Evolutionary conservation across 2,888 invertebrate species (phyloP).

Genomic region (Drosophila trichaetosa): DNA sequence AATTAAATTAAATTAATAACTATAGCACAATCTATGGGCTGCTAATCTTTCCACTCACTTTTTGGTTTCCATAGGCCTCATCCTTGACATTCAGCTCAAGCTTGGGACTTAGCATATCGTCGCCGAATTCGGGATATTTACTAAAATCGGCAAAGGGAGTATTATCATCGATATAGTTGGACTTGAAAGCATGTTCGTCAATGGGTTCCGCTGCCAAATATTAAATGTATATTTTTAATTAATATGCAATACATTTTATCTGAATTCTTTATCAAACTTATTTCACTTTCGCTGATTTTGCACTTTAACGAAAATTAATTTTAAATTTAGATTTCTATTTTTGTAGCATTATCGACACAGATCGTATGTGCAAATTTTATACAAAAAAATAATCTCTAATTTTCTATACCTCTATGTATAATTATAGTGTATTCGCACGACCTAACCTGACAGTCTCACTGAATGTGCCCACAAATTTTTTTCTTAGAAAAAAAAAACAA

Average conservation of each 20-base stretch:
- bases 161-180: constrained; percentile 71
- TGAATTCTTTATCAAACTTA: constrained; percentile 23
- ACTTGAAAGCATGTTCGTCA: constrained; percentile 69
- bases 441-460: constrained; percentile 1
- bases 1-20: background rate
- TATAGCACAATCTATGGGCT: background rate
- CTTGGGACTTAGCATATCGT: constrained; percentile 68
- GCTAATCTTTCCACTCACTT: constrained; percentile 24
- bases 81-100: constrained; percentile 68
- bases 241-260: constrained; percentile 8
- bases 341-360: constrained; percentile 32
- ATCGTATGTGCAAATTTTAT: constrained; percentile 30
- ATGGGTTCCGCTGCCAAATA: constrained; percentile 68
- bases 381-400: constrained; percentile 29
- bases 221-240: constrained; percentile 2
- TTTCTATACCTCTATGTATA: constrained; percentile 9
- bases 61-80: constrained; percentile 61
- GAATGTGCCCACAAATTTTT: background rate
- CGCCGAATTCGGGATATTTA: constrained; percentile 61
- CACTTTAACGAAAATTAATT: constrained; percentile 37
- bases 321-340: constrained; percentile 57
- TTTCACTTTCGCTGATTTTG: constrained; percentile 31
- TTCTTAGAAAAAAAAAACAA: background rate
- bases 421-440: constrained; percentile 9
- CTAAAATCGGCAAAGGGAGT: constrained; percentile 75